These are phyloP conservation scores for Brachionus manjavacas DNA, from an alignment of 1,140 invertebrate species.

Conservation along the genomic window DNA sequence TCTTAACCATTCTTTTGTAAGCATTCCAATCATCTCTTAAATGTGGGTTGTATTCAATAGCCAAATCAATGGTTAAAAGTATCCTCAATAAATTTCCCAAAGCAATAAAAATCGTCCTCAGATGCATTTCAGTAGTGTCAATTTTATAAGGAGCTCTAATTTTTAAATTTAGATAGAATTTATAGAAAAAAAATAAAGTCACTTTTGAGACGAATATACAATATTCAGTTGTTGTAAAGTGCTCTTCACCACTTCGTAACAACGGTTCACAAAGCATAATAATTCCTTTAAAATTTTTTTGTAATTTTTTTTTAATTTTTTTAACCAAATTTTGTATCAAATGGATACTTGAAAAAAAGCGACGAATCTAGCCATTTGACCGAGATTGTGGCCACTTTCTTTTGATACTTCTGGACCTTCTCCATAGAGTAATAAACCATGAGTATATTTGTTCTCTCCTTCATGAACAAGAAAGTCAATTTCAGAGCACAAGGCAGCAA, in stretches of 20 bases:
- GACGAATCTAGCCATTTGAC: constrained; percentile 60
- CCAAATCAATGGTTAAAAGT: constrained; percentile 68
- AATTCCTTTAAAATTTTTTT: constrained; percentile 59
- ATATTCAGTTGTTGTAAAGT: constrained; percentile 66
- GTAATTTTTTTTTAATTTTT: no score
- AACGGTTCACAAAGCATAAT: constrained; percentile 65
- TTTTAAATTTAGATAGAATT: not conserved
- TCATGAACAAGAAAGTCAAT: constrained; percentile 67
- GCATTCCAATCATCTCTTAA: constrained; percentile 68
- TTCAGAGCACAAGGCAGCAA: constrained; percentile 73
- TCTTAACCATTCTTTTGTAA: constrained; percentile 65
- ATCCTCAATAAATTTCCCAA: constrained; percentile 66
- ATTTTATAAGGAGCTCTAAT: not conserved
- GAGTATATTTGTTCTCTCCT: constrained; percentile 65
- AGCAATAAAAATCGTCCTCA: constrained; percentile 63
- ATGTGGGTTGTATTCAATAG: constrained; percentile 63
- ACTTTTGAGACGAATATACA: constrained; percentile 56
- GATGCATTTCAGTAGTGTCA: constrained; percentile 48
- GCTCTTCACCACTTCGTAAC: constrained; percentile 65
- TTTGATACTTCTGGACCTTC: constrained; percentile 52
- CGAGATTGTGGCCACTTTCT: constrained; percentile 48
- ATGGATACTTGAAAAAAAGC: constrained; percentile 61
- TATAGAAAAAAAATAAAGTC: not conserved
- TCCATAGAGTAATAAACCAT: constrained; percentile 64
- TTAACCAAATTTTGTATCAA: not conserved